Evolutionary conservation across 2,797 vertebrate species (phyloP), one percentile per base, ranked within the genome.

Genomic region (Brachymystax lenok): DNA sequence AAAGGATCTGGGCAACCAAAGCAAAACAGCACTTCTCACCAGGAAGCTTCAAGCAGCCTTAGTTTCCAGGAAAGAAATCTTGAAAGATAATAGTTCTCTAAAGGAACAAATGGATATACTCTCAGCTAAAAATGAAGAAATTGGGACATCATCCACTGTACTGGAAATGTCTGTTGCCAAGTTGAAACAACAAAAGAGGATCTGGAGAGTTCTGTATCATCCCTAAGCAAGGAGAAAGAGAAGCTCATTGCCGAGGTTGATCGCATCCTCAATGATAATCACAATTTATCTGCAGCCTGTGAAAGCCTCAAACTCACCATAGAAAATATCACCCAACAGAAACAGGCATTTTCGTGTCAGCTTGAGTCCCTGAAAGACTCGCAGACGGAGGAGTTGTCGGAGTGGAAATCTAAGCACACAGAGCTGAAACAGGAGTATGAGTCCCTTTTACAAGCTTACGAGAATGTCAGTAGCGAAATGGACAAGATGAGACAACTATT

Each of bases 391-490:
- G 96, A 97, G 90, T 90, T 96, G 64, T 95, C 95, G 72, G 95
- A 92, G 59, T 97, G 96, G 95, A 97, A 95, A 83, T 93, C 94
- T 4, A 94, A 94, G 78, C 96, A 97, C 64, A 90, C 90, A 0
- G 95, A 97, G 85, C 92, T 97, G 80, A 96, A 96, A 76, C 94
- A 96, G 77, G 96, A 97, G 68, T 96, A 97, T 2, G 96, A 97
- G 78, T 96, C 96, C 0, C 95, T 98, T 35, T 86, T 97, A 70
- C 95, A 96, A 84, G 95, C 95, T 0, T 97, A 98, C 17, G 95
- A 97, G 85, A 97, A 96, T 71, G 95, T 97, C 17, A 91, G 96
- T 85, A 93, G 91, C 73, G 95, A 97, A 89, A 95, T 97, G 93
- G 95, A 95, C 80, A 96, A 96, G 86, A 96, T 96, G 96, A 95